These are phyloP conservation scores for Muscicapa adusta DNA, from an alignment of 2,113 vertebrate species.

Conservation along the genomic window DNA sequence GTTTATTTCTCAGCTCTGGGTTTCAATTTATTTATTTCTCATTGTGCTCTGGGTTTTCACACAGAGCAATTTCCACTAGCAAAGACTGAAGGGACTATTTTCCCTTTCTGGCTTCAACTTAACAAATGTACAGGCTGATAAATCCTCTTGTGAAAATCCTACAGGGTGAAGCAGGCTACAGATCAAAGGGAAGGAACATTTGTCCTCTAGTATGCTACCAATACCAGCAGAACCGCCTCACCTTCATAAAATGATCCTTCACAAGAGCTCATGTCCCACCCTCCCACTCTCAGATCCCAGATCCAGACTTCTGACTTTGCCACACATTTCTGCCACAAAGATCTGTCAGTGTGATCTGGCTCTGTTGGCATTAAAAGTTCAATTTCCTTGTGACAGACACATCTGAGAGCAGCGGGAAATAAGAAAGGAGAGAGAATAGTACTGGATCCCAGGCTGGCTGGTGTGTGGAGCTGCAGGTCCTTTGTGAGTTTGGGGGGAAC, in stretches of 20 bases:
- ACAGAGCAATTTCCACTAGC: slow-evolving; percentile 60
- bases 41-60: slow-evolving; percentile 58
- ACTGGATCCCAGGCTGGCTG: neutral
- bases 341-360: neutral
- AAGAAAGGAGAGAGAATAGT: neutral
- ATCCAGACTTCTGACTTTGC: slow-evolving; percentile 9
- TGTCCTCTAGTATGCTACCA: slow-evolving; percentile 45
- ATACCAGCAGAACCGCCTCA: slow-evolving; percentile 38
- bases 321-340: neutral
- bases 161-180: slow-evolving; percentile 52
- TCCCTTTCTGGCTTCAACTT: slow-evolving; percentile 59
- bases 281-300: neutral
- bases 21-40: slow-evolving; percentile 67
- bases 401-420: neutral
- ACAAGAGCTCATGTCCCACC: neutral
- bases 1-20: slow-evolving; percentile 63
- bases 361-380: neutral
- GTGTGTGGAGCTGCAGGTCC: neutral
- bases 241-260: slow-evolving; percentile 54
- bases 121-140: slow-evolving; percentile 53
- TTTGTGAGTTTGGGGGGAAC: neutral
- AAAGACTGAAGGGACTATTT: slow-evolving; percentile 64
- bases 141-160: slow-evolving; percentile 67
- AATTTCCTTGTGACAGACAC: neutral
- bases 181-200: slow-evolving; percentile 61